Evolutionary conservation across 1,140 invertebrate genomes (phyloP).

Genomic region (Nylanderia fulva): DNA sequence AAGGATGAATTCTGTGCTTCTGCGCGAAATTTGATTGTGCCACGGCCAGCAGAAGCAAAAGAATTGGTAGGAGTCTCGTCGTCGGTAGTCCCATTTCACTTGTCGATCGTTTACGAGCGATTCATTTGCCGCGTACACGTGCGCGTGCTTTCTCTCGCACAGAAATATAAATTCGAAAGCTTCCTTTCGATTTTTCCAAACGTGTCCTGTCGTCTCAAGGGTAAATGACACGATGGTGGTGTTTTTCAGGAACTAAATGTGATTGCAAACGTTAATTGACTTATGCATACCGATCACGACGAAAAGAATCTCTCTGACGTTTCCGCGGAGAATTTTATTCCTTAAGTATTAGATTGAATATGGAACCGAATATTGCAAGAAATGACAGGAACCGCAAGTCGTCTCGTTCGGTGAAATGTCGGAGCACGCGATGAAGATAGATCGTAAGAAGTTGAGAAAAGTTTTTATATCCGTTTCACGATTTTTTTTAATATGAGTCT

Average conservation of each 20-base stretch:
- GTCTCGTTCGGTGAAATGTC: constrained; percentile 21
- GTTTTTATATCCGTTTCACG: constrained; percentile 33
- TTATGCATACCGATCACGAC: neutral
- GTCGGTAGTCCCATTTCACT: constrained; percentile 68
- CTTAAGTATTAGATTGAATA: neutral
- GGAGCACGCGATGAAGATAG: constrained; percentile 41
- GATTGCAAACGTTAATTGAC: constrained; percentile 51
- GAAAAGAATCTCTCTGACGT: constrained; percentile 13
- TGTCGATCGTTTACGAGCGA: constrained; percentile 65
- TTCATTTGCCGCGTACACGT: constrained; percentile 66
- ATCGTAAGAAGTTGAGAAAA: constrained; percentile 42
- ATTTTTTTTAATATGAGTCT: constrained; percentile 15
- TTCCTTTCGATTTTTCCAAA: neutral
- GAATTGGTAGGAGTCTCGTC: constrained; percentile 68
- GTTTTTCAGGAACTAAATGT: constrained; percentile 33
- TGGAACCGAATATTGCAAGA: constrained; percentile 1
- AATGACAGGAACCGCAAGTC: constrained; percentile 8
- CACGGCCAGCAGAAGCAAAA: constrained; percentile 74
- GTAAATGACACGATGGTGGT: neutral
- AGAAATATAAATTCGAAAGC: constrained; percentile 4
- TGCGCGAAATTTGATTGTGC: constrained; percentile 67
- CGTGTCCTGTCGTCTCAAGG: neutral
- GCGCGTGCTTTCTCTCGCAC: constrained; percentile 2
- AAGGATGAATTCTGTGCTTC: constrained; percentile 62
- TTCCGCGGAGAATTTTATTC: neutral